Base-by-base conservation (phyloP, 2,888 invertebrate species). In the Dexiosoma caninum region DNA sequence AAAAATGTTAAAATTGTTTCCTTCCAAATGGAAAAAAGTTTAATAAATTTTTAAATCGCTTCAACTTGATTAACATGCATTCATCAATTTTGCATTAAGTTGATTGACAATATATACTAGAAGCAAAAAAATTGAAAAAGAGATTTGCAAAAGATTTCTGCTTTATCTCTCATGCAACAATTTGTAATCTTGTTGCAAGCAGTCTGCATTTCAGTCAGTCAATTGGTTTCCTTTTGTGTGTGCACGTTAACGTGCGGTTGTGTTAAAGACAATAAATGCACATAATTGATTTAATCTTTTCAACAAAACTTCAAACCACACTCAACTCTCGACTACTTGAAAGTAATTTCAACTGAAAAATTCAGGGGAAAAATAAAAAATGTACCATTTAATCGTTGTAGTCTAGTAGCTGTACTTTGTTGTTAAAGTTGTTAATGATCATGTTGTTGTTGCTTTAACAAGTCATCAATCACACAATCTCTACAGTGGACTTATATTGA, bases 281-380 rank as follows among this genome's bases (percentile, higher is more conserved):
- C 64, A 70, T 79, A 79, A 79, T 79, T 75, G 79, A 79, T 79
- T 70, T 74, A 79, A 72, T 60, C 60, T 75, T 70, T 70, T 77
- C 75, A 70, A 59, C 69, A 66, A 79, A 67, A 79, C 70, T 70
- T 60, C 70, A 70, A 70, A 32, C 57, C 23, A 49, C 42, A 23
- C 57, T 49, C 44, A 46, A 14, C 27, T 30, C n/a, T 5, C 49
- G 64, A 35, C 67, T 10, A 64, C 79, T 69, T 79, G 35, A 75
- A 75, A 57, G 66, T 19, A 32, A 21, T 60, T 64, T 78, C 7
- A 40, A 57, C 49, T 40, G 42, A 16, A 23, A 49, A 71, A 49
- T 42, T 21, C 60, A 35, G 8, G 6, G 16, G 44, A 23, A 51
- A 75, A 60, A 12, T 9, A 49, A 44, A n/a, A n/a, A 66, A 60